Evolutionary conservation across 1,140 invertebrate species (phyloP).

Genomic region (Trichomalopsis sarcophagae): DNA sequence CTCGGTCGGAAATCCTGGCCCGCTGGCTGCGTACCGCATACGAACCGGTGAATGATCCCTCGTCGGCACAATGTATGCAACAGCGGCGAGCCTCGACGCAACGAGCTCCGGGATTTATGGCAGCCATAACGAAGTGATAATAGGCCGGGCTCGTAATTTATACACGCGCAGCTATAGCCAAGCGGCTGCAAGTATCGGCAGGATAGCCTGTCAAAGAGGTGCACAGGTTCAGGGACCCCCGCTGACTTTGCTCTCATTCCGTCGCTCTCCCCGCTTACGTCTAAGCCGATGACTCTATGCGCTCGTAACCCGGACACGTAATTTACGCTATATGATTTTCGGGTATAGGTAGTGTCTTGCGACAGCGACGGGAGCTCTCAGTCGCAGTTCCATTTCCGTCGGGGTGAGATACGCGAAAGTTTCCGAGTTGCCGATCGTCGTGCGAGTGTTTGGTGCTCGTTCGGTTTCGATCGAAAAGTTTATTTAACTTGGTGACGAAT

Average conservation of each 20-base stretch:
- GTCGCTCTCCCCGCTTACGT: constrained; percentile 51
- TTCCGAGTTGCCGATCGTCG: neutral
- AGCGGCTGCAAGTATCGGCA: constrained; percentile 27
- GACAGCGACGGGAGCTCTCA: constrained; percentile 50
- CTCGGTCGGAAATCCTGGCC: neutral
- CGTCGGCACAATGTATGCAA: constrained; percentile 25
- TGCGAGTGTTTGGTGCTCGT: no score
- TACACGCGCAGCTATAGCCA: constrained; percentile 45
- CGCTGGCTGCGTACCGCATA: neutral
- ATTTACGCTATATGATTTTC: neutral
- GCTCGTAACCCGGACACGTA: constrained; percentile 47
- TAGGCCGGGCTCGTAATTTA: constrained; percentile 65
- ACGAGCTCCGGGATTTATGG: constrained; percentile 60
- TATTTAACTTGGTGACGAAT: no score
- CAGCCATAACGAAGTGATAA: constrained; percentile 70
- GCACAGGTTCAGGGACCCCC: constrained; percentile 64
- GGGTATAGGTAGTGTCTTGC: neutral
- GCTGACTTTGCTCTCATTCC: constrained; percentile 63
- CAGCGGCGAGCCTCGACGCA: constrained; percentile 56
- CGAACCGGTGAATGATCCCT: neutral
- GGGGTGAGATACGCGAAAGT: neutral
- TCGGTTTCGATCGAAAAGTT: no score
- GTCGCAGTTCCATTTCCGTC: constrained; percentile 50
- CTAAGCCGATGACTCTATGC: no score
- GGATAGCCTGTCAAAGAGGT: constrained; percentile 43